These are phyloP conservation scores for Cheilosia urbana DNA, from an alignment of 2,888 invertebrate species.

Conservation along the genomic window DNA sequence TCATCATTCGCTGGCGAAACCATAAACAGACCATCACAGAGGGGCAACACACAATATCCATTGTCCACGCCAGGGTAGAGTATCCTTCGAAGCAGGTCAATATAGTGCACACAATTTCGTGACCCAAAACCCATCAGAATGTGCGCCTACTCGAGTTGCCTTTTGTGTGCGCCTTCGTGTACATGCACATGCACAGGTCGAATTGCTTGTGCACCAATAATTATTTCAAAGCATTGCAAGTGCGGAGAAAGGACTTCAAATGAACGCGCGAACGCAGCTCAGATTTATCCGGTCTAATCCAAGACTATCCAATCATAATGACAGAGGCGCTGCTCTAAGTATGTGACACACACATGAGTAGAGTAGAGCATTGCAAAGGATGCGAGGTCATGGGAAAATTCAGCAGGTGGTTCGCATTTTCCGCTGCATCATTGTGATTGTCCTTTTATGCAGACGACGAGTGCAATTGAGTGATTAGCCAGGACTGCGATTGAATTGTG, in stretches of 20 bases:
- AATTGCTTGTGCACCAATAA: slow-evolving; percentile 66
- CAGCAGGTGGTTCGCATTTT: slow-evolving; percentile 73
- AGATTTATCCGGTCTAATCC: slow-evolving; percentile 74
- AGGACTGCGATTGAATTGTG: slow-evolving; percentile 24
- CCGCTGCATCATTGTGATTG: slow-evolving; percentile 69
- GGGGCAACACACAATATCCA: slow-evolving; percentile 54
- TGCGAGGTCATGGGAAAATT: slow-evolving; percentile 70
- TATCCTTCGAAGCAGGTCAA: slow-evolving; percentile 50
- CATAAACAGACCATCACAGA: slow-evolving; percentile 53
- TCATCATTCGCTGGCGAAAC: slow-evolving; percentile 46
- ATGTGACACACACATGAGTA: slow-evolving; percentile 40
- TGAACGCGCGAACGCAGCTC: slow-evolving; percentile 67
- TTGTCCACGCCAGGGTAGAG: slow-evolving; percentile 60
- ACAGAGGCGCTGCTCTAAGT: slow-evolving; percentile 45
- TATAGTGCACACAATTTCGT: slow-evolving; percentile 43
- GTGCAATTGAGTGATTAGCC: slow-evolving; percentile 70
- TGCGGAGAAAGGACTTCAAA: slow-evolving; percentile 67
- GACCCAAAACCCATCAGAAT: slow-evolving; percentile 56
- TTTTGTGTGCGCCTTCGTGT: slow-evolving; percentile 59
- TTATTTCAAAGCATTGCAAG: slow-evolving; percentile 46
- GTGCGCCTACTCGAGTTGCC: slow-evolving; percentile 54
- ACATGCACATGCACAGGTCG: slow-evolving; percentile 24
- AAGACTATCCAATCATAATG: slow-evolving; percentile 75
- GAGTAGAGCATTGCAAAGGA: slow-evolving; percentile 20
- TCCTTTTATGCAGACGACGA: slow-evolving; percentile 66